A percentile compares a stretch with the other conserved stretches of the same genome.
Evolutionary conservation across 2,113 vertebrate genomes (phyloP).

Genomic region (Syrrhaptes paradoxus): DNA sequence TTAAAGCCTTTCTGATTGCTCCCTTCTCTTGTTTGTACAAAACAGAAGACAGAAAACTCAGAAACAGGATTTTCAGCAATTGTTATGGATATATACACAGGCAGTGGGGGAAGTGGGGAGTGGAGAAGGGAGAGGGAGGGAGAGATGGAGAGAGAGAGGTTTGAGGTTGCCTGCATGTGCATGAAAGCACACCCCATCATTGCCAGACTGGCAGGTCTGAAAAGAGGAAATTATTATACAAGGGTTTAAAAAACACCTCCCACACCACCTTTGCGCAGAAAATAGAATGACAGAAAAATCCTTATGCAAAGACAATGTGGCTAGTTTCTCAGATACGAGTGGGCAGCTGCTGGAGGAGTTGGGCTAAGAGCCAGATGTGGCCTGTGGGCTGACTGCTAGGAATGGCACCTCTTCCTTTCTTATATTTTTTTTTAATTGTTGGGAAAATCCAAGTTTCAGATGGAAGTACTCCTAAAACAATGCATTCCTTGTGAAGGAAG

Average conservation of each 20-base stretch:
- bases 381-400: background rate
- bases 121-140: no score
- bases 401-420: background rate
- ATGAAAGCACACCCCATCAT: background rate
- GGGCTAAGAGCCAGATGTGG: slow-evolving; percentile 11
- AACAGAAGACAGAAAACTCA: background rate
- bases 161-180: background rate
- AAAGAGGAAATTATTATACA: slow-evolving; percentile 24
- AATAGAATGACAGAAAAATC: background rate
- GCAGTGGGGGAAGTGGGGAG: background rate
- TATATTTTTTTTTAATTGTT: background rate
- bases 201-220: background rate
- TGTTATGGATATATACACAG: background rate
- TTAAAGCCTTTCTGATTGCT: background rate
- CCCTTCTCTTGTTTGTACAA: background rate
- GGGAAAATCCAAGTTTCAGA: background rate
- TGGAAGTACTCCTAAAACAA: background rate
- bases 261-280: background rate
- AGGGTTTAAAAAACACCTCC: slow-evolving; percentile 17
- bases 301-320: background rate
- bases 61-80: background rate
- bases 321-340: background rate
- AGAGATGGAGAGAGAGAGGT: no score
- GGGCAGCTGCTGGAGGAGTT: background rate
- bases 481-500: background rate